Percentiles rank a stretch among this genome's conserved stretches.
phyloP scores from a whole-genome alignment of 37 sponge, comb jelly and placozoan species.

The Axinella damicornis region DNA sequence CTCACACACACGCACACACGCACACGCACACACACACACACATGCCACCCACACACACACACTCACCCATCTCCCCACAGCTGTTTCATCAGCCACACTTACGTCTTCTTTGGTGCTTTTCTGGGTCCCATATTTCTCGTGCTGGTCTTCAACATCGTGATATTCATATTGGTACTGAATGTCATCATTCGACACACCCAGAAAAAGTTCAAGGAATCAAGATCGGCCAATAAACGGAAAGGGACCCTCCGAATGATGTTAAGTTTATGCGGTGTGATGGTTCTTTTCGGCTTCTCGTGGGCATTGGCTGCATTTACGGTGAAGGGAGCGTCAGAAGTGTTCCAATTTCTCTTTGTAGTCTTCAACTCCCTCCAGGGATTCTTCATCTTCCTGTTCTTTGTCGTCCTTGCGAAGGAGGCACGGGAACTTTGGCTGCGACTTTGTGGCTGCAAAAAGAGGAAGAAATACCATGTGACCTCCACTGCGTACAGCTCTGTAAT shows the following conservation, averaged over 20 bases:
- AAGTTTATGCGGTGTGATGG: constrained; percentile 18
- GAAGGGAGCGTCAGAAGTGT: background rate
- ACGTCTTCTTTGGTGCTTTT: constrained; percentile 48
- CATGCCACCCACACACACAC: too few relatives aligned
- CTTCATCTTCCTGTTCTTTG: constrained; percentile 45
- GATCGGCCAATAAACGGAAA: background rate
- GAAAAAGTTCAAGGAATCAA: constrained; percentile 2
- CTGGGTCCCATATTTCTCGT: constrained; percentile 25
- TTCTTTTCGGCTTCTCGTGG: constrained; percentile 47
- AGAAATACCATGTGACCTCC: too few relatives aligned
- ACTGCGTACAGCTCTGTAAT: too few relatives aligned
- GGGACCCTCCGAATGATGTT: constrained; percentile 22
- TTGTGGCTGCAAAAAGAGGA: constrained; percentile 36
- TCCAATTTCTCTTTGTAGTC: constrained; percentile 39
- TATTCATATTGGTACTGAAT: constrained; percentile 4
- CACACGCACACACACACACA: too few relatives aligned
- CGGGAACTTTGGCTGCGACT: constrained; percentile 34
- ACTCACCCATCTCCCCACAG: background rate
- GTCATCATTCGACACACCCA: constrained; percentile 4
- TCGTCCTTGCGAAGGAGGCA: constrained; percentile 26
- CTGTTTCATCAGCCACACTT: constrained; percentile 42
- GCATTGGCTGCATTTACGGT: constrained; percentile 38
- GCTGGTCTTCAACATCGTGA: constrained; percentile 38
- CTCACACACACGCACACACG: too few relatives aligned
- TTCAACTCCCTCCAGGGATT: constrained; percentile 54